These are phyloP conservation scores for Agelaius phoeniceus DNA, from an alignment of 2,113 vertebrate species.

Conservation along the genomic window DNA sequence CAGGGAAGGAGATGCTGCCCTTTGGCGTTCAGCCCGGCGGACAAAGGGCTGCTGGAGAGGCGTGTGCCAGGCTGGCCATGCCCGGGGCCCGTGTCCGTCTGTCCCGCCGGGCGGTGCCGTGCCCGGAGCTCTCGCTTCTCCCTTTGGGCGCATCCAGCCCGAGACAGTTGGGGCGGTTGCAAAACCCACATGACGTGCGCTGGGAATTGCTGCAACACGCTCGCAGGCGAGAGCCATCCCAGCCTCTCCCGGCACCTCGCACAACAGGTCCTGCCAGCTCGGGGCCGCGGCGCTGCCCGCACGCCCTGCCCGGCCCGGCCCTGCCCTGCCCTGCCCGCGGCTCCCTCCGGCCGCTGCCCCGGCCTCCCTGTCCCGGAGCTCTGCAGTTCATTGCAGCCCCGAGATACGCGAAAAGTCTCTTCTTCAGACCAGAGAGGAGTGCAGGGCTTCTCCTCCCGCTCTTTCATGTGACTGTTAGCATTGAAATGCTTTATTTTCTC, in stretches of 20 bases:
- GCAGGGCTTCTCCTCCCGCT: background rate
- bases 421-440: background rate
- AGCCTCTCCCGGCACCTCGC: conserved; percentile 31
- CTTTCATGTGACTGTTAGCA: background rate
- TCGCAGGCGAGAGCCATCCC: background rate
- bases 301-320: background rate
- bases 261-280: conserved; percentile 60
- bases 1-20: background rate
- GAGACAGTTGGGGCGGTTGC: conserved; percentile 27
- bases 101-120: rapidly evolving
- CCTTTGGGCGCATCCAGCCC: background rate
- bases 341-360: background rate
- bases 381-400: too few species aligned
- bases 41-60: rapidly evolving
- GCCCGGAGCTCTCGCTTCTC: background rate
- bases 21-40: background rate
- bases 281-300: background rate
- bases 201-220: conserved; percentile 54
- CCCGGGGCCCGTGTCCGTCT: rapidly evolving
- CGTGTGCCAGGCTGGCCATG: background rate
- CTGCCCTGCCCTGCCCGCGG: background rate
- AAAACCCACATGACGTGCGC: conserved; percentile 28
- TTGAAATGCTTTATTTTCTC: background rate
- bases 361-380: background rate
- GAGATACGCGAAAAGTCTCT: background rate